These are phyloP conservation scores for Ophioninae sp. DNA, from an alignment of 2,888 invertebrate genomes.

Conservation along the genomic window DNA sequence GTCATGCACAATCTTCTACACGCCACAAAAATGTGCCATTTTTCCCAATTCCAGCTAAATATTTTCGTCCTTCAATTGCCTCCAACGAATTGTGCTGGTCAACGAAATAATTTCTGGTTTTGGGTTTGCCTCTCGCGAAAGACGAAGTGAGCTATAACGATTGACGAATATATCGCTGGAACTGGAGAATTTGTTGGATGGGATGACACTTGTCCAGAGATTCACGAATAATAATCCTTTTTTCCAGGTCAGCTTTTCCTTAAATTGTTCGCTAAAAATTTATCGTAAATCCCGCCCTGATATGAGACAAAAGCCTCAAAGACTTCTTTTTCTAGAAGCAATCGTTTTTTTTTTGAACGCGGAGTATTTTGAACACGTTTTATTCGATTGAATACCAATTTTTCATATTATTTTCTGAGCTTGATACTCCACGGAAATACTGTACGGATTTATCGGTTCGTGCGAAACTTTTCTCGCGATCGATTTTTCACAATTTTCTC, in stretches of 20 bases:
- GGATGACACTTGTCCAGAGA: background rate
- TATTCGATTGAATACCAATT: background rate
- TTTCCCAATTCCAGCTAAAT: background rate
- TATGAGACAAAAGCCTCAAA: background rate
- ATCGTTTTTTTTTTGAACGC: background rate
- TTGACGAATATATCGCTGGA: background rate
- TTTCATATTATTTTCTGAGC: background rate
- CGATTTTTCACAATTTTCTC: slow-evolving; percentile 8
- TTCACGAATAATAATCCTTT: background rate
- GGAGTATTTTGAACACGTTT: background rate
- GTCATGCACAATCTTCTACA: background rate
- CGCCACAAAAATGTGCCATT: background rate
- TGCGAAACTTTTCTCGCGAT: background rate
- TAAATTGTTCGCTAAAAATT: background rate
- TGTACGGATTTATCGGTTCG: background rate
- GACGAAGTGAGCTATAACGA: background rate
- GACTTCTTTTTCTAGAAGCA: background rate
- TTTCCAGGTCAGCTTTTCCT: background rate
- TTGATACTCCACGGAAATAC: background rate
- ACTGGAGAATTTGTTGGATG: background rate
- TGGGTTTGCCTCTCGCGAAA: background rate
- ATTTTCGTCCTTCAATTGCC: background rate
- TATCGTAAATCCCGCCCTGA: background rate
- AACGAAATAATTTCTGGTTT: background rate
- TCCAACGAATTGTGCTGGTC: background rate